Evolutionary conservation across 2,888 invertebrate species (phyloP).

Genomic region (Trichacis sp.): DNA sequence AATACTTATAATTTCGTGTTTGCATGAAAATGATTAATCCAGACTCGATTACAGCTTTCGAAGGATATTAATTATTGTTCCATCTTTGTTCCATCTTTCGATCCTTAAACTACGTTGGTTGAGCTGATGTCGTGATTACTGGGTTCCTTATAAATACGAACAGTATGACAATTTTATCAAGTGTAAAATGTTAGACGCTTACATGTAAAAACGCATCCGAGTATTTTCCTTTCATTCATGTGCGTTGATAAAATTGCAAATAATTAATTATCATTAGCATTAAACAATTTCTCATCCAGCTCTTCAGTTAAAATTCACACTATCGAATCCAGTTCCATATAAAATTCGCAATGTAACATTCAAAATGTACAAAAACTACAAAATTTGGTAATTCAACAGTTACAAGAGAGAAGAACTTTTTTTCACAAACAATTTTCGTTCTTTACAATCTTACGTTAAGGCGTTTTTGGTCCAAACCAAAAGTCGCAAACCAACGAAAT

Average conservation of each 20-base stretch:
- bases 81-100: background rate
- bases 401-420: background rate
- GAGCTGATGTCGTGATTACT: no score
- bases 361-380: no score
- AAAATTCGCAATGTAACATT: no score
- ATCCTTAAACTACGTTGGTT: no score
- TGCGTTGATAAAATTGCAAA: slow-evolving; percentile 22
- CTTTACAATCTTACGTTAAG: slow-evolving; percentile 47
- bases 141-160: no score
- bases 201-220: slow-evolving; percentile 20
- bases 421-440: background rate
- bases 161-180: slow-evolving; percentile 6
- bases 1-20: slow-evolving; percentile 3
- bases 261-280: no score
- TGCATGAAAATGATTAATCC: slow-evolving; percentile 13
- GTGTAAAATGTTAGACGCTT: slow-evolving; percentile 21
- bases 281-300: no score
- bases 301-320: no score
- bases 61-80: slow-evolving; percentile 18
- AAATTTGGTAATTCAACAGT: no score
- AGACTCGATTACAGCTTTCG: slow-evolving; percentile 12
- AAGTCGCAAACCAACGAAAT: slow-evolving; percentile 52
- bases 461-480: slow-evolving; percentile 47
- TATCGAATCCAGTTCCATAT: no score
- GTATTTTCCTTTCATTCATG: slow-evolving; percentile 7